Evolutionary conservation across 2,113 vertebrate species (phyloP).

Genomic region (Spea bombifrons): DNA sequence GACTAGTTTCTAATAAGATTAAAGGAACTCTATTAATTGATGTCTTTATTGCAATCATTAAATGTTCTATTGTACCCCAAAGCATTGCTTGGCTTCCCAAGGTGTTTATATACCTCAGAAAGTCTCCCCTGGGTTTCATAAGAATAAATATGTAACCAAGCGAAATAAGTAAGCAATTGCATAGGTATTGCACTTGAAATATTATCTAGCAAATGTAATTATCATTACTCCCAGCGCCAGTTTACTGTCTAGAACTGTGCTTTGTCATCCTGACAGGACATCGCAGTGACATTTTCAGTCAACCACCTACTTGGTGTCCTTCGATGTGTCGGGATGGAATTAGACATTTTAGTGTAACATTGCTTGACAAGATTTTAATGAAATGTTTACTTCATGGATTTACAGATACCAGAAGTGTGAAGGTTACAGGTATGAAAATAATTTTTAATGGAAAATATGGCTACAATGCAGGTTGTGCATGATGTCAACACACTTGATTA

Average conservation of each 20-base stretch:
- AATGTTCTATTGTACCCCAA: no score
- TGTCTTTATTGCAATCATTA: no score
- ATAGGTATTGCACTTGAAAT: not conserved
- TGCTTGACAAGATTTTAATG: not conserved
- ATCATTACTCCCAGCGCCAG: not conserved
- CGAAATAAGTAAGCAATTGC: not conserved
- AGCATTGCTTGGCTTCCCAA: no score
- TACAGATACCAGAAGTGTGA: not conserved
- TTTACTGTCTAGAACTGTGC: not conserved
- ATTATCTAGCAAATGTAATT: not conserved
- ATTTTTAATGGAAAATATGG: not conserved
- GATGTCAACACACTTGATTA: no score
- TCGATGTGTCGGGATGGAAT: not conserved
- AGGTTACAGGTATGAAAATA: not conserved
- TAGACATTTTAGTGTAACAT: not conserved
- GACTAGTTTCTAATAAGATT: no score
- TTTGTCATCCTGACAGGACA: slow-evolving; percentile 15
- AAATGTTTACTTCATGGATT: not conserved
- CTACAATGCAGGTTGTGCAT: not conserved
- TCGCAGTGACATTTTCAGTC: slow-evolving; percentile 18
- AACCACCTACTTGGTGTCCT: not conserved
- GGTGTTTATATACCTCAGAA: no score
- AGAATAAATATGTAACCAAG: no score
- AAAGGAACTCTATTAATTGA: no score
- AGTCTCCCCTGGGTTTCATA: no score